Evolutionary conservation across 1,140 invertebrate species (phyloP).

Genomic region (Neomicropteryx cornuta): DNA sequence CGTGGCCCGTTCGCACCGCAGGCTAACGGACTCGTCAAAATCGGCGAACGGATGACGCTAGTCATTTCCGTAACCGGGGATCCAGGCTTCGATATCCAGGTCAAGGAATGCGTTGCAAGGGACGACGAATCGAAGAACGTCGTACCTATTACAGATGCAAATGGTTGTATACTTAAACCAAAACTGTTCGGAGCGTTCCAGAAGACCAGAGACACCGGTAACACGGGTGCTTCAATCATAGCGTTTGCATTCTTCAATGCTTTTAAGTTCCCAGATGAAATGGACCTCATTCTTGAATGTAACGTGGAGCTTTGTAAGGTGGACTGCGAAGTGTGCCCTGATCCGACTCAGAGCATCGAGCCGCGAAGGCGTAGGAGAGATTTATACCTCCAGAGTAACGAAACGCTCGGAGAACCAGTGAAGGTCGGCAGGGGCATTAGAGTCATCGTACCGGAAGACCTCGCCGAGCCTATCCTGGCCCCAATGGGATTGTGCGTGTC

Average conservation of each 20-base stretch:
- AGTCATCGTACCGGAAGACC: slow-evolving; percentile 55
- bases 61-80: slow-evolving; percentile 73
- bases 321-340: slow-evolving; percentile 62
- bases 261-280: slow-evolving; percentile 81
- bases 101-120: slow-evolving; percentile 64
- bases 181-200: slow-evolving; percentile 76
- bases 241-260: slow-evolving; percentile 75
- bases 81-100: slow-evolving; percentile 67
- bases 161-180: slow-evolving; percentile 70
- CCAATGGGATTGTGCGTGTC: slow-evolving; percentile 32
- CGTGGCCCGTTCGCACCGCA: slow-evolving; percentile 65
- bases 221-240: slow-evolving; percentile 62
- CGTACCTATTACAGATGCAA: slow-evolving; percentile 60
- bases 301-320: slow-evolving; percentile 77
- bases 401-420: slow-evolving; percentile 41
- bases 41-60: slow-evolving; percentile 72
- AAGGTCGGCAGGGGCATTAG: slow-evolving; percentile 48
- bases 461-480: slow-evolving; percentile 22
- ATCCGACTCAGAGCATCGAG: slow-evolving; percentile 53
- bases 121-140: slow-evolving; percentile 53
- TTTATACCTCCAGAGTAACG: slow-evolving; percentile 33
- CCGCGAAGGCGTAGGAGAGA: slow-evolving; percentile 43
- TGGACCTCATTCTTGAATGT: slow-evolving; percentile 76
- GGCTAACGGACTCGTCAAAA: slow-evolving; percentile 68
- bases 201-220: slow-evolving; percentile 62